Conservation (phyloP, 2,888 invertebrate species). For the Drosophila rubida region DNA sequence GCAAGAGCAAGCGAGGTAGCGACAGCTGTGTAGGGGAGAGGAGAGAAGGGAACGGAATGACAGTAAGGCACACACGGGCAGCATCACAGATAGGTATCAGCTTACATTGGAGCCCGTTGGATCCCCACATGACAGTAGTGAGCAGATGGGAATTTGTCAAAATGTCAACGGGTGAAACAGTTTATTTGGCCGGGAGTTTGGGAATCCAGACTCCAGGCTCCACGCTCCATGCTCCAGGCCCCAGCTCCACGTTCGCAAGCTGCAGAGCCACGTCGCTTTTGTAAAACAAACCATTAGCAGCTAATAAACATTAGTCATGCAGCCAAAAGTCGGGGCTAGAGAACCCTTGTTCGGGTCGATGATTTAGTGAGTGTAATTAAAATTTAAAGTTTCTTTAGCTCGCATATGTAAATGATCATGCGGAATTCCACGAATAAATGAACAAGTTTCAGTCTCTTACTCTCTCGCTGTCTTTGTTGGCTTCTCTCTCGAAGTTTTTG, state of each 20-base stretch:
- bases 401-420: slow-evolving; percentile 76
- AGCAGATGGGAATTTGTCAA: slow-evolving; percentile 82
- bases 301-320: slow-evolving; percentile 85
- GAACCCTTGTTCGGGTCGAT: slow-evolving; percentile 60
- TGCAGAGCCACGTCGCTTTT: slow-evolving; percentile 78
- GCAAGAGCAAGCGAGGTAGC: neutral
- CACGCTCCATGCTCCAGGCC: slow-evolving; percentile 1
- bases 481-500: slow-evolving; percentile 32
- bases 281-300: slow-evolving; percentile 85
- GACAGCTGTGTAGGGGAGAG: neutral
- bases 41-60: neutral
- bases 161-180: slow-evolving; percentile 83
- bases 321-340: slow-evolving; percentile 46
- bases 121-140: slow-evolving; percentile 63
- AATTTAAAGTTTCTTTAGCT: slow-evolving; percentile 78
- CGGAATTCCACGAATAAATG: slow-evolving; percentile 77
- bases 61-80: slow-evolving; percentile 40
- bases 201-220: slow-evolving; percentile 12
- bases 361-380: slow-evolving; percentile 83
- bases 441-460: slow-evolving; percentile 65
- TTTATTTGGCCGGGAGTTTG: slow-evolving; percentile 49
- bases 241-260: slow-evolving; percentile 1
- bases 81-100: slow-evolving; percentile 74
- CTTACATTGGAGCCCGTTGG: slow-evolving; percentile 72
- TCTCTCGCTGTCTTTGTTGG: slow-evolving; percentile 8